These are phyloP conservation scores for Polydrusus tereticollis DNA, from an alignment of 2,888 invertebrate species.

Conservation along the genomic window DNA sequence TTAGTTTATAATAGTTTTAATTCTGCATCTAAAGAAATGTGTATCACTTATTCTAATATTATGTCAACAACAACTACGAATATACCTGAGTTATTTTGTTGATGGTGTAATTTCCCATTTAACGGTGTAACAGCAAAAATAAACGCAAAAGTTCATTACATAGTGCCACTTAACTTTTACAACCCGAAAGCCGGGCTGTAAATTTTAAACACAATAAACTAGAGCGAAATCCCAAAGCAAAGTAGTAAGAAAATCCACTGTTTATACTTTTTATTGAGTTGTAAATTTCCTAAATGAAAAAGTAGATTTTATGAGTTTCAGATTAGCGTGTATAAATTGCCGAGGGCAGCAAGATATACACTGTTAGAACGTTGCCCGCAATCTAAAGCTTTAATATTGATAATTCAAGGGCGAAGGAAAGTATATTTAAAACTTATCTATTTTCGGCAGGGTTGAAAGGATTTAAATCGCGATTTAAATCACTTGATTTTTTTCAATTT, in stretches of 20 bases:
- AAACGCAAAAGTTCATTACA: constrained; percentile 59
- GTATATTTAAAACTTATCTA: no score
- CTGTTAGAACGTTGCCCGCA: neutral
- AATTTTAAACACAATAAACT: constrained; percentile 64
- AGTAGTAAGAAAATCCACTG: constrained; percentile 37
- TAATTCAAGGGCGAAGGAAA: no score
- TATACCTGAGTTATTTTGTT: neutral
- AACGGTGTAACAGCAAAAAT: neutral
- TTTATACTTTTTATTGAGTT: constrained; percentile 27
- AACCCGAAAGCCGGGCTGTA: constrained; percentile 59
- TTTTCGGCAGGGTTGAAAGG: no score
- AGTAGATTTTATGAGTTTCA: constrained; percentile 2
- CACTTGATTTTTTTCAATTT: no score
- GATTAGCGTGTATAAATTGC: constrained; percentile 9
- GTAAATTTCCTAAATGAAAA: constrained; percentile 14
- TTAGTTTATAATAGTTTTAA: no score
- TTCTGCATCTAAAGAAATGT: no score
- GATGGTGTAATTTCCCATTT: neutral
- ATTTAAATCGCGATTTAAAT: no score
- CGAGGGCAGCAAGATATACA: neutral
- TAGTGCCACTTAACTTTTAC: constrained; percentile 63
- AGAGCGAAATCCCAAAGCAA: constrained; percentile 42
- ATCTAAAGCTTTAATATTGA: no score
- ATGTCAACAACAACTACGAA: no score
- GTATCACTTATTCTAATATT: no score